phyloP scores from a whole-genome alignment of 2,113 vertebrate species.

The Datnioides undecimradiatus region DNA sequence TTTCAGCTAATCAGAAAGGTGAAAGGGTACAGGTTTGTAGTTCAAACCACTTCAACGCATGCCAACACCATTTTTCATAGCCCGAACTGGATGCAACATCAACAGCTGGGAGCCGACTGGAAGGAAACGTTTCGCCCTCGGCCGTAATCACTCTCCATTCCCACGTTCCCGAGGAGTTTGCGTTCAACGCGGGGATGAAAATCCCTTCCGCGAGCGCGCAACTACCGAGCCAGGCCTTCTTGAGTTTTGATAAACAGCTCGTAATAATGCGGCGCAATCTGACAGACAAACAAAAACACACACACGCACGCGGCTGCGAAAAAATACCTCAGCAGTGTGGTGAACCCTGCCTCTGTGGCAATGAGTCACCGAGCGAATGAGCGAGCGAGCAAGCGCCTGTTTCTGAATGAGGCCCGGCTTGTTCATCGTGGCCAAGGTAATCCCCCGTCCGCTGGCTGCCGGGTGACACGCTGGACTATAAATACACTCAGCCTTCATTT shows the following conservation, averaged over 20 bases:
- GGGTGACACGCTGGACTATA: constrained; percentile 80
- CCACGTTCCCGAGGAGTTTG: not conserved
- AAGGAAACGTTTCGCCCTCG: not conserved
- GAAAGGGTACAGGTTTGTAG: not conserved
- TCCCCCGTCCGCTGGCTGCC: constrained; percentile 77
- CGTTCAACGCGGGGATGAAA: not conserved
- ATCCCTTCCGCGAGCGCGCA: not conserved
- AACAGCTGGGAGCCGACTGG: not conserved
- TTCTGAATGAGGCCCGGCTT: constrained; percentile 77
- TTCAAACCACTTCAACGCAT: constrained; percentile 7
- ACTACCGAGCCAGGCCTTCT: not conserved
- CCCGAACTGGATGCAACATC: not conserved
- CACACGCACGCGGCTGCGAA: not conserved
- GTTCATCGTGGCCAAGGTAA: constrained; percentile 77
- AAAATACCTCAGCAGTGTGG: constrained; percentile 62
- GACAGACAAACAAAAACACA: constrained; percentile 36
- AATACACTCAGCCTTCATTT: constrained; percentile 79
- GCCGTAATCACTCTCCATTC: not conserved
- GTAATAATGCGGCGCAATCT: constrained; percentile 13
- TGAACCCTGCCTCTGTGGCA: constrained; percentile 60
- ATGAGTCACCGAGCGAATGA: constrained; percentile 72
- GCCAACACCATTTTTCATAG: not conserved
- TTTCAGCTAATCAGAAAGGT: no score
- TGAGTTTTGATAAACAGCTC: not conserved
- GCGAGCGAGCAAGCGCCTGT: constrained; percentile 46